These are phyloP conservation scores for Telmatochromis sp. DNA, from an alignment of 2,113 vertebrate species.

Conservation along the genomic window DNA sequence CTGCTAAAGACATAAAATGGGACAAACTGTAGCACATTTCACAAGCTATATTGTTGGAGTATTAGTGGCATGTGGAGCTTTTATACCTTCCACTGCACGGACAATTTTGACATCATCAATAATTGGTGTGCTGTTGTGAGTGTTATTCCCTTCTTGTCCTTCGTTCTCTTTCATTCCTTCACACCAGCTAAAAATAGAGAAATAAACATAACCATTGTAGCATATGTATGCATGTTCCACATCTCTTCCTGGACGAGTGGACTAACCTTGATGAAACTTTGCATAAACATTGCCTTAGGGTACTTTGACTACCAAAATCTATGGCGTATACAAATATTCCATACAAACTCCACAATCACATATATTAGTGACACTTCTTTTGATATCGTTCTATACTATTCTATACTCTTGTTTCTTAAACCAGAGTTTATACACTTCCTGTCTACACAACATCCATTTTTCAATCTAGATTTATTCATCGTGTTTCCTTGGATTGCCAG, in stretches of 20 bases:
- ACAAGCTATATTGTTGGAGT: not conserved
- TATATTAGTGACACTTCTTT: not conserved
- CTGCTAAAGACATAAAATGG: not conserved
- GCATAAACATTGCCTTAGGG: not conserved
- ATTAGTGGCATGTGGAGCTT: not conserved
- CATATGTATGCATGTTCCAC: not conserved
- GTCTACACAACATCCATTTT: not conserved
- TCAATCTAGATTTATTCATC: not conserved
- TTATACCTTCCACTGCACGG: slow-evolving; percentile 70
- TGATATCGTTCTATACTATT: not conserved
- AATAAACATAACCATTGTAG: not conserved
- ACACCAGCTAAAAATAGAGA: not conserved
- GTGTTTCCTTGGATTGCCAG: not conserved
- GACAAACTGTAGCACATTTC: not conserved
- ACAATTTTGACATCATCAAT: slow-evolving; percentile 9
- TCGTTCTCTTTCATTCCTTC: not conserved
- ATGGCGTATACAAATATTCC: not conserved
- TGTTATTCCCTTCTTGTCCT: not conserved
- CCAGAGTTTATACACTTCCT: not conserved
- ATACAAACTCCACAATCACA: not conserved
- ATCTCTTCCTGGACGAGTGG: not conserved
- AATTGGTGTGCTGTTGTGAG: not conserved
- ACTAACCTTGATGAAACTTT: not conserved
- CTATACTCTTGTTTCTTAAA: not conserved
- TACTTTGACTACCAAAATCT: not conserved